Percentiles rank a stretch among this genome's conserved stretches.
Conservation (phyloP, 2,888 invertebrate species). For the Noctua pronuba region DNA sequence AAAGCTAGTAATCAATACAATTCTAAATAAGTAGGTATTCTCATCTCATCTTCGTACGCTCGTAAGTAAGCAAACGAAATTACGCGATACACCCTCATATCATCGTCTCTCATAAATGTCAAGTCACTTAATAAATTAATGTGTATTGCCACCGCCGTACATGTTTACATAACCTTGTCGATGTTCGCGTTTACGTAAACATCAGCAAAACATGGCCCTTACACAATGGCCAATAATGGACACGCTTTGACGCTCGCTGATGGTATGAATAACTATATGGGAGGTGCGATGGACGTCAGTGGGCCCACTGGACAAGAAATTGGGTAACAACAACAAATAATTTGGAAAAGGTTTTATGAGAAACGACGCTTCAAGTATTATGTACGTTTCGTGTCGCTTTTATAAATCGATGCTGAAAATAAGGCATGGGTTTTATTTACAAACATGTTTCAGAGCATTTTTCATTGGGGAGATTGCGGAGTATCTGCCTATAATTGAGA, state of each 20-base stretch:
- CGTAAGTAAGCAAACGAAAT: background rate
- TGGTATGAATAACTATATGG: background rate
- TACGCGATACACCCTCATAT: constrained; percentile 6
- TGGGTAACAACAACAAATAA: constrained; percentile 39
- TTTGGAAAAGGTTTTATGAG: background rate
- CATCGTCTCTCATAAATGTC: constrained; percentile 31
- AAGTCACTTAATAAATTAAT: constrained; percentile 56
- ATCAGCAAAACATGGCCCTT: constrained; percentile 13
- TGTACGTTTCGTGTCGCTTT: background rate
- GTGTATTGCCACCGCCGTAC: constrained; percentile 1
- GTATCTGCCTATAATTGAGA: background rate
- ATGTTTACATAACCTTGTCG: constrained; percentile 54
- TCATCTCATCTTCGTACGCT: background rate
- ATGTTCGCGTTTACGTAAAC: constrained; percentile 36
- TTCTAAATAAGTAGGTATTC: background rate
- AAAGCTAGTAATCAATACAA: background rate
- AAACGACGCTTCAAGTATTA: background rate
- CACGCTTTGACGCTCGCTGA: constrained; percentile 14
- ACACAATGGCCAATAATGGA: constrained; percentile 27
- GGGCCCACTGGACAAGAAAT: constrained; percentile 32
- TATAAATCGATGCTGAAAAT: background rate
- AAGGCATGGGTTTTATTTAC: constrained; percentile 16
- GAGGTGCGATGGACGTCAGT: constrained; percentile 9
- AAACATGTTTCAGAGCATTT: background rate
- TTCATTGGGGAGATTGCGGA: background rate